A percentile compares a stretch with the other conserved stretches of the same genome.
phyloP scores from a whole-genome alignment of 2,888 invertebrate genomes.

The Allolobophora icterica region DNA sequence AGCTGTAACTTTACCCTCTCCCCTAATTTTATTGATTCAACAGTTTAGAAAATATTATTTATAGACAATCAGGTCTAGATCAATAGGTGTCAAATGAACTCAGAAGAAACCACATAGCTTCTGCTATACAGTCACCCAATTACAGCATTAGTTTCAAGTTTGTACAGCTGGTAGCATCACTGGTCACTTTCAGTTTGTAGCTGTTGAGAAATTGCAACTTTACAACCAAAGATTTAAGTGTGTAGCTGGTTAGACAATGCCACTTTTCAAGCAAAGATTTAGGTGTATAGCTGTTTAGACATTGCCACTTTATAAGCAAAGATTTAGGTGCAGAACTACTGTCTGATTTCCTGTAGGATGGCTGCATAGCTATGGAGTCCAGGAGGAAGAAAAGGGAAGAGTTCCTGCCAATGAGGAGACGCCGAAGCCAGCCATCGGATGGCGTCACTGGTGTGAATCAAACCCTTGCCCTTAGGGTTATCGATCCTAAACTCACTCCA shows the following conservation, averaged over 20 bases:
- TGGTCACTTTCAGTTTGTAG: background rate
- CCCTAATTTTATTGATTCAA: no score
- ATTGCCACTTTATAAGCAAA: background rate
- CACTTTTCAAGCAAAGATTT: background rate
- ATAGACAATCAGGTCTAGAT: no score
- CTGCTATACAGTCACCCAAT: no score
- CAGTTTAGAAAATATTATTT: no score
- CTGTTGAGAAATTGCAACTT: background rate
- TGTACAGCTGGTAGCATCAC: background rate
- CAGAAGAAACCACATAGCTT: no score
- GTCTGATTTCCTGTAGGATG: background rate
- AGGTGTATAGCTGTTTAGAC: background rate
- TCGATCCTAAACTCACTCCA: background rate
- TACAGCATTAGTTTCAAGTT: background rate
- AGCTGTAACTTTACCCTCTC: no score
- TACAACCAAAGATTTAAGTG: no score
- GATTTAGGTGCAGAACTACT: background rate
- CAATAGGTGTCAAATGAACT: no score
- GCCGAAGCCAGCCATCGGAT: background rate
- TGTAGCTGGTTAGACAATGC: no score
- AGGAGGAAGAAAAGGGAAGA: background rate
- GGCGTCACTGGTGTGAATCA: background rate
- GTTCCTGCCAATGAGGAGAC: background rate
- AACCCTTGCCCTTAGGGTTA: constrained; percentile 20
- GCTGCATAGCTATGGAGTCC: background rate